Conservation (phyloP, 2,797 vertebrate species). For the Coregonus suidteri region DNA sequence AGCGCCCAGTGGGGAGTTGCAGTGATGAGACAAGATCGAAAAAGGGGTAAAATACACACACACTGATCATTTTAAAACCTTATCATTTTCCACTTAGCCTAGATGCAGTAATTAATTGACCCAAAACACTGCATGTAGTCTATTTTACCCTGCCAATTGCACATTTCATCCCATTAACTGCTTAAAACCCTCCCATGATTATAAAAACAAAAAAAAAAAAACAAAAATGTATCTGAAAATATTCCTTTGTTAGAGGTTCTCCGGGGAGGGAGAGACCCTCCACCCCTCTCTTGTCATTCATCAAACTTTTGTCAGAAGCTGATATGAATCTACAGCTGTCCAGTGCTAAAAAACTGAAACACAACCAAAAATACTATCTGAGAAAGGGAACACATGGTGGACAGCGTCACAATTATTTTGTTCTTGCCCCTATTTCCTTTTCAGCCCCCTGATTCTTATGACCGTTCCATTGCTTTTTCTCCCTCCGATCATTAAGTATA, state of each 20-base stretch:
- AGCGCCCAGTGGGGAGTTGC: too few species aligned
- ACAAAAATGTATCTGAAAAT: too few species aligned
- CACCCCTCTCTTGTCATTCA: slow-evolving; percentile 64
- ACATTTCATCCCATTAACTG: neutral
- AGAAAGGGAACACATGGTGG: slow-evolving; percentile 56
- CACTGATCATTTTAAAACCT: too few species aligned
- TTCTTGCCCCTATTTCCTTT: slow-evolving; percentile 7
- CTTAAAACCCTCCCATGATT: neutral
- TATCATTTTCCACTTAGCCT: neutral
- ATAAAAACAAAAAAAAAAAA: too few species aligned
- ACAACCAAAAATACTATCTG: slow-evolving; percentile 36
- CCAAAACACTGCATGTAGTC: neutral
- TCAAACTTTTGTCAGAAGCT: slow-evolving; percentile 59
- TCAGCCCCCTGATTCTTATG: neutral
- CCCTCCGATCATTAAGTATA: neutral
- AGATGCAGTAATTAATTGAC: neutral
- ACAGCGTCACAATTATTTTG: slow-evolving; percentile 30
- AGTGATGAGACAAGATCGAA: too few species aligned
- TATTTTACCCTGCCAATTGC: neutral
- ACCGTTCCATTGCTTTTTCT: neutral
- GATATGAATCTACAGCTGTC: slow-evolving; percentile 74
- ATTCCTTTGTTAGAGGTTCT: too few species aligned
- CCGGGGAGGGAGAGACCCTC: slow-evolving; percentile 25
- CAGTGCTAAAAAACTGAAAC: slow-evolving; percentile 48
- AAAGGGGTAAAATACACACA: too few species aligned